Percentiles rank a stretch among this genome's conserved stretches.
Conservation (phyloP, 2,797 vertebrate species). For the Lithobates sylvaticus region DNA sequence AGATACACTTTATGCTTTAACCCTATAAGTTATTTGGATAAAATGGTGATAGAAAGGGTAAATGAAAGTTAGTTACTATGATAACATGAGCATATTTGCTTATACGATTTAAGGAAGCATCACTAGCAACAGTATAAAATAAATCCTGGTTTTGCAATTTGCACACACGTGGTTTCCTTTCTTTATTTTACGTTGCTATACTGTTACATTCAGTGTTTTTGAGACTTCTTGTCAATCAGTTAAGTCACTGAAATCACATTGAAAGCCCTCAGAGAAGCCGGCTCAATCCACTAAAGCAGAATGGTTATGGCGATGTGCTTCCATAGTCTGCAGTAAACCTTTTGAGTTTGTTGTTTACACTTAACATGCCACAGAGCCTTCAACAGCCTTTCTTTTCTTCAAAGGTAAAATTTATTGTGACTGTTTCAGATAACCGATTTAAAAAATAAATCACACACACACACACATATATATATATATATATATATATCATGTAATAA, state of each 20-base stretch:
- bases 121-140: not conserved
- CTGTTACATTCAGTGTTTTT: not conserved
- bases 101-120: not conserved
- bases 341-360: constrained; percentile 3
- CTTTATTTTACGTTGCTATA: not conserved
- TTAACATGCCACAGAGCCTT: not conserved
- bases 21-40: too few species aligned
- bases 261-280: not conserved
- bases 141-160: not conserved
- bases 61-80: too few species aligned
- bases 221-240: not conserved
- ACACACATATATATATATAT: too few species aligned
- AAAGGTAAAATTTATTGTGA: not conserved
- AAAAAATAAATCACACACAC: not conserved
- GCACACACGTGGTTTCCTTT: not conserved
- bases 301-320: not conserved
- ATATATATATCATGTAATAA: not conserved
- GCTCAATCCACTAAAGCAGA: constrained; percentile 4
- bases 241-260: not conserved
- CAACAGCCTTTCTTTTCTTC: not conserved
- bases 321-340: not conserved
- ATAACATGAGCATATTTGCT: too few species aligned
- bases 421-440: not conserved
- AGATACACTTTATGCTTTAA: too few species aligned
- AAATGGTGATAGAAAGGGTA: too few species aligned